Percentiles rank a stretch among this genome's conserved stretches.
Conservation (phyloP, 2,888 invertebrate species). For the Atethmia centrago region DNA sequence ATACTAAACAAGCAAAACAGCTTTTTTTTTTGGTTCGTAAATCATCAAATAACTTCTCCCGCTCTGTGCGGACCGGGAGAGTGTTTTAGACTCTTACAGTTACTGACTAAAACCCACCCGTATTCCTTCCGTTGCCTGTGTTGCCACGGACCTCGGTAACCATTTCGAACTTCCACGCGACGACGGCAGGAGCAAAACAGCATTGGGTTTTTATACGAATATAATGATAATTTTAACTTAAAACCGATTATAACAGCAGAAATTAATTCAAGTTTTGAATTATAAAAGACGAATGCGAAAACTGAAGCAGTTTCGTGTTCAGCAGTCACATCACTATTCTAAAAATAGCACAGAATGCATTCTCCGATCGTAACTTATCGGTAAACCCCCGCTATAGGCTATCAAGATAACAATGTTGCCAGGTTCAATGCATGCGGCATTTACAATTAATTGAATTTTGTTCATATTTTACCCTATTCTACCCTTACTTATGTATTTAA, state of each 20-base stretch:
- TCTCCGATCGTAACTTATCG: neutral
- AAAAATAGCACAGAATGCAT: conserved; percentile 5
- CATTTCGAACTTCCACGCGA: no score
- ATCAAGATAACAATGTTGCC: conserved; percentile 28
- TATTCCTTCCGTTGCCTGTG: no score
- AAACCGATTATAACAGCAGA: neutral
- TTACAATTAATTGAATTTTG: neutral
- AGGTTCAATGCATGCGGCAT: neutral
- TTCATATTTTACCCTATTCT: no score
- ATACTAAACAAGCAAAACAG: no score
- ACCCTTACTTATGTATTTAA: no score
- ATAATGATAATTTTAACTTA: neutral
- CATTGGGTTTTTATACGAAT: no score
- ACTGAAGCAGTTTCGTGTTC: conserved; percentile 4
- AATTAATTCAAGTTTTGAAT: neutral
- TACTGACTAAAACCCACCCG: no score
- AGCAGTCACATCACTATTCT: conserved; percentile 37
- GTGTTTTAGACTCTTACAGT: no score
- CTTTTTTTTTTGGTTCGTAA: no score
- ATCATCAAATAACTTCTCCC: no score
- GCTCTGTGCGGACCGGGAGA: no score
- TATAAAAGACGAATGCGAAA: conserved; percentile 16
- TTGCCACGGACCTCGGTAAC: no score
- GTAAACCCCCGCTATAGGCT: conserved; percentile 26
- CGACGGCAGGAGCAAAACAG: neutral